Percentiles rank a stretch among this genome's conserved stretches.
Evolutionary conservation across 2,113 vertebrate species (phyloP).

Genomic region (Cavia porcellus): DNA sequence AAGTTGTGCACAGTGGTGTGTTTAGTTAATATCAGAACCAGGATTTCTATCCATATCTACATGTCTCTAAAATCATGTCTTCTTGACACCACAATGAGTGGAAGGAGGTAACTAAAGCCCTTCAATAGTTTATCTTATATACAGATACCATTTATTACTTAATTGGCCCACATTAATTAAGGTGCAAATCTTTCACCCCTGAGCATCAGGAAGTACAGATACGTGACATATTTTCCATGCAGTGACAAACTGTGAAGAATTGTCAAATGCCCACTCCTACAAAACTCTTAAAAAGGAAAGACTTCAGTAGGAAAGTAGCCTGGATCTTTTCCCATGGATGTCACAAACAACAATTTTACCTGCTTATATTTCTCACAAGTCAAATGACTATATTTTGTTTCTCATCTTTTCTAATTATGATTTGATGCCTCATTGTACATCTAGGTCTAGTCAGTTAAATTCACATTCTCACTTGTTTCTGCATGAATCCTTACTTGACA

Average conservation of each 20-base stretch:
- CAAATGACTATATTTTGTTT: conserved; percentile 4
- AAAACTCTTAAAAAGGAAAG: not conserved
- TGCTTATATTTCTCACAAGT: not conserved
- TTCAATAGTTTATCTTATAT: not conserved
- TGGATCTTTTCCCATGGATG: not conserved
- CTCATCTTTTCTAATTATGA: not conserved
- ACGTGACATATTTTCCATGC: not conserved
- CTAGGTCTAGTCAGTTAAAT: not conserved
- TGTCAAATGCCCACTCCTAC: not conserved
- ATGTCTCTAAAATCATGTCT: not conserved
- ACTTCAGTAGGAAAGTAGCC: not conserved
- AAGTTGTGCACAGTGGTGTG: not conserved
- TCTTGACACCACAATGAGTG: not conserved
- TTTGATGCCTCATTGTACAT: not conserved
- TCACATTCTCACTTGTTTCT: not conserved
- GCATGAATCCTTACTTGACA: not conserved
- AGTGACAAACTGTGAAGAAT: not conserved
- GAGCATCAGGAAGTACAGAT: not conserved
- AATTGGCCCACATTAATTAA: not conserved
- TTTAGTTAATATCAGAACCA: not conserved
- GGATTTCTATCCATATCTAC: not conserved
- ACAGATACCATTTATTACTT: not conserved
- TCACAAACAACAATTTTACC: not conserved
- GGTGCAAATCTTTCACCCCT: not conserved
- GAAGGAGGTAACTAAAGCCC: not conserved